Evolutionary conservation across 2,797 vertebrate genomes (phyloP).

Genomic region (Micropoecilia bifurca): DNA sequence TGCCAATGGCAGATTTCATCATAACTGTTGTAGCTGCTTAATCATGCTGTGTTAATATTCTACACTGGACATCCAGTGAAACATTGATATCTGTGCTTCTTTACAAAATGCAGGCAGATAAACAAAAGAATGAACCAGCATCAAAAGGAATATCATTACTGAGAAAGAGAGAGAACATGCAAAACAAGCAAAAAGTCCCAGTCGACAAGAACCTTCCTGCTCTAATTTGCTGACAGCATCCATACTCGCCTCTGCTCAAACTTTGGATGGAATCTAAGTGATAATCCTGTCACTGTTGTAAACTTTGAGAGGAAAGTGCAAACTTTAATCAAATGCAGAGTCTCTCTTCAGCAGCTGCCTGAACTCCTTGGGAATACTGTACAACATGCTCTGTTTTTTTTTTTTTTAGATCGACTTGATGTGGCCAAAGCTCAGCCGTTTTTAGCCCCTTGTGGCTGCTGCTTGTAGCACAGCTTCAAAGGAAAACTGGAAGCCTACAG

Average conservation of each 20-base stretch:
- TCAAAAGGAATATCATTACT: neutral
- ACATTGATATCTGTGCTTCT: neutral
- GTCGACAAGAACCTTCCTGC: neutral
- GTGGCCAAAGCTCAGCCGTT: slow-evolving; percentile 39
- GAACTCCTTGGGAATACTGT: slow-evolving; percentile 27
- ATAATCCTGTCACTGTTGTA: neutral
- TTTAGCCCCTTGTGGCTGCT: slow-evolving; percentile 53
- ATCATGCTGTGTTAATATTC: neutral
- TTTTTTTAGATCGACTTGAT: slow-evolving; percentile 38
- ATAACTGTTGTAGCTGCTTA: neutral
- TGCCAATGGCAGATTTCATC: neutral
- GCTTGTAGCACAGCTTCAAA: slow-evolving; percentile 69
- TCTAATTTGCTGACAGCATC: neutral
- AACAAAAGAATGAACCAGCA: neutral
- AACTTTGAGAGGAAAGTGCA: neutral
- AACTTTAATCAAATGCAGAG: slow-evolving; percentile 4
- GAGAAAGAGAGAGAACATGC: neutral
- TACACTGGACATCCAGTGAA: neutral
- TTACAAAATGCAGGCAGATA: neutral
- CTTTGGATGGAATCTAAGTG: slow-evolving; percentile 38
- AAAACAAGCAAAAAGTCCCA: neutral
- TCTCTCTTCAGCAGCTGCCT: slow-evolving; percentile 22
- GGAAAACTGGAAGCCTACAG: slow-evolving; percentile 49
- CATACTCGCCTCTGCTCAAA: slow-evolving; percentile 6
- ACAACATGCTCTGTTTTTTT: slow-evolving; percentile 36